Base-by-base conservation (phyloP, 1,140 invertebrate species). In the Cherax quadricarinatus region DNA sequence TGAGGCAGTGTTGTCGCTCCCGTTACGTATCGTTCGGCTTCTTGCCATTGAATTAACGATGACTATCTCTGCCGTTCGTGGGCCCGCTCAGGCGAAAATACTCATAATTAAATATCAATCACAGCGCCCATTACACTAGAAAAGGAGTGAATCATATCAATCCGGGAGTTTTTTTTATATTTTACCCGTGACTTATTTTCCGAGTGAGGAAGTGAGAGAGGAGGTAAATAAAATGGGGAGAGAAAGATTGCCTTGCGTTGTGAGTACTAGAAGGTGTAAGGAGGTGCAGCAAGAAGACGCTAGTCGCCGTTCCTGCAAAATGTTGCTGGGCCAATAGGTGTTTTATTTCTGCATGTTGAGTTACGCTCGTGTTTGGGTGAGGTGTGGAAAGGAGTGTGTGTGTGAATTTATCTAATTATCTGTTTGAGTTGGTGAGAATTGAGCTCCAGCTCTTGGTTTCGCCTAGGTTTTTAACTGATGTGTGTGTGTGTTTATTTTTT, bases 101-200 rank as follows among this genome's bases (percentile, higher is more conserved):
- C 88, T 82, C 88, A 89, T 89, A 89, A 89, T 89, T 89, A 89
- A 89, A 89, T 89, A 89, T 89, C 88, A 89, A 89, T 89, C 88
- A 89, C 66, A 30, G 60, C 80, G 79, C 62, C 88, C 88, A 89
- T 83, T 73, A 89, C 88, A 70, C 88, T 48, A 83, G 62, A 70
- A 75, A 78, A 87, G 86, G 73, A 57, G 70, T 78, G 75, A 87
- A 75, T 24, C 62, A 87, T 86, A 86, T 86, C 85, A 73, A 86
- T 86, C 85, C 85, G 66, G 30, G 85, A 86, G 18, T 70, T 86
- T 70, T 86, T 57, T 57, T 57, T 57, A 57, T 57, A 57, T 57
- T 57, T 66, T 66, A 66, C 62, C 62, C 62, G 62, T 66, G 62
- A 66, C 62, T 66, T 66, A 21, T 66, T 66, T 66, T 66, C 53